Evolutionary conservation across 2,888 invertebrate species (phyloP).

Genomic region (Alentia gelatinosa): DNA sequence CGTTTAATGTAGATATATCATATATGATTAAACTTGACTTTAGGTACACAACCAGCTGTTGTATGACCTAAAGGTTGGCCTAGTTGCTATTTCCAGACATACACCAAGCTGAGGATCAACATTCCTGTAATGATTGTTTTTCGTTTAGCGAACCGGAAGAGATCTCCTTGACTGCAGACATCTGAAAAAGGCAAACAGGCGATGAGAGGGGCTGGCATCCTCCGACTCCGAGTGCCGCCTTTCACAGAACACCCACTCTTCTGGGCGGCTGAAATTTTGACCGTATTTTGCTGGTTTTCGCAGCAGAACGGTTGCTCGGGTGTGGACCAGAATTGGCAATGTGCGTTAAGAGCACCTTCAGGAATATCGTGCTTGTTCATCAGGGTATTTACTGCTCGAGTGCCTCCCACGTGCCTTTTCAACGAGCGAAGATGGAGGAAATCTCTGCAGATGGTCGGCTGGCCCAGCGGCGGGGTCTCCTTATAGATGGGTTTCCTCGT

Average conservation of each 20-base stretch:
- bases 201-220: background rate
- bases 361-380: background rate
- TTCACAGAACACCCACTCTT: background rate
- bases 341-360: background rate
- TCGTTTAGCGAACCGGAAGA: background rate
- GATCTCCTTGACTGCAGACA: background rate
- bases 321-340: background rate
- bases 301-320: background rate
- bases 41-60: too few species aligned
- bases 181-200: background rate
- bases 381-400: background rate
- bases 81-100: too few species aligned
- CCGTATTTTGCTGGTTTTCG: background rate
- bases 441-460: too few species aligned
- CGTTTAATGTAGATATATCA: too few species aligned
- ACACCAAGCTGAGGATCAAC: background rate
- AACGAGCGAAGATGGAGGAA: background rate
- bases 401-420: background rate
- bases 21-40: too few species aligned
- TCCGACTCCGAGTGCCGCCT: background rate
- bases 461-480: background rate
- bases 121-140: background rate
- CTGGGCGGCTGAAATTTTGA: background rate
- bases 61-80: too few species aligned
- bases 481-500: background rate